Percentiles rank a stretch among this genome's conserved stretches.
These are phyloP conservation scores for Patella vulgata DNA, from an alignment of 1,140 invertebrate species.

Conservation along the genomic window DNA sequence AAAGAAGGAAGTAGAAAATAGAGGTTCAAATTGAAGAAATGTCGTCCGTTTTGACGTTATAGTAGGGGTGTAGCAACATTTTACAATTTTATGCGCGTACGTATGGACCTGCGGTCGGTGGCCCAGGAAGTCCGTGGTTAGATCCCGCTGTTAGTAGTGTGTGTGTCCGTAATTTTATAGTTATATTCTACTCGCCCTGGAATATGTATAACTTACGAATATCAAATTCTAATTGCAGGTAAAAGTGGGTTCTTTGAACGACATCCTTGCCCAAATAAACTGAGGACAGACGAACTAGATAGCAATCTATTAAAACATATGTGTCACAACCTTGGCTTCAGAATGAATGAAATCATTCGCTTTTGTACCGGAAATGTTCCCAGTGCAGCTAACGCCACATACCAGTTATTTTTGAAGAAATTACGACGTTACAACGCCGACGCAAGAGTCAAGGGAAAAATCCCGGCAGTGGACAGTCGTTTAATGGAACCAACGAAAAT, in stretches of 20 bases:
- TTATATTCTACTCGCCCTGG: too few species aligned
- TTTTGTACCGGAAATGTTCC: conserved; percentile 60
- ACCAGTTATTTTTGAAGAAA: conserved; percentile 52
- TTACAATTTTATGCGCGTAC: too few species aligned
- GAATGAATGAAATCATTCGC: conserved; percentile 57
- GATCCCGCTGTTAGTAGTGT: too few species aligned
- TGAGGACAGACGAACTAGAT: conserved; percentile 50
- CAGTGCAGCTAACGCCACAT: conserved; percentile 57
- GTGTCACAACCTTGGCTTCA: conserved; percentile 55
- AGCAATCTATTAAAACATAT: conserved; percentile 60
- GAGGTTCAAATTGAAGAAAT: too few species aligned
- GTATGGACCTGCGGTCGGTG: too few species aligned
- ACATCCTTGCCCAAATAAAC: conserved; percentile 50
- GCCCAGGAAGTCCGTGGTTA: too few species aligned
- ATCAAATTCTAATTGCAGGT: too few species aligned
- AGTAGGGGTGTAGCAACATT: too few species aligned
- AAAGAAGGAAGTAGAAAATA: too few species aligned
- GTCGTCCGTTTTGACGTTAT: too few species aligned
- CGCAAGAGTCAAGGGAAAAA: conserved; percentile 23
- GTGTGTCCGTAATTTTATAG: too few species aligned
- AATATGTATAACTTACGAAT: too few species aligned
- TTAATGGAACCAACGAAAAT: conserved; percentile 21
- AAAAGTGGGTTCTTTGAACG: conserved; percentile 22
- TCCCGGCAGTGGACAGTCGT: conserved; percentile 22
- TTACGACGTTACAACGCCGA: conserved; percentile 41